Percentiles rank a stretch among this genome's conserved stretches.
Evolutionary conservation across 2,113 vertebrate species (phyloP).

Genomic region (Lepisosteus oculatus): DNA sequence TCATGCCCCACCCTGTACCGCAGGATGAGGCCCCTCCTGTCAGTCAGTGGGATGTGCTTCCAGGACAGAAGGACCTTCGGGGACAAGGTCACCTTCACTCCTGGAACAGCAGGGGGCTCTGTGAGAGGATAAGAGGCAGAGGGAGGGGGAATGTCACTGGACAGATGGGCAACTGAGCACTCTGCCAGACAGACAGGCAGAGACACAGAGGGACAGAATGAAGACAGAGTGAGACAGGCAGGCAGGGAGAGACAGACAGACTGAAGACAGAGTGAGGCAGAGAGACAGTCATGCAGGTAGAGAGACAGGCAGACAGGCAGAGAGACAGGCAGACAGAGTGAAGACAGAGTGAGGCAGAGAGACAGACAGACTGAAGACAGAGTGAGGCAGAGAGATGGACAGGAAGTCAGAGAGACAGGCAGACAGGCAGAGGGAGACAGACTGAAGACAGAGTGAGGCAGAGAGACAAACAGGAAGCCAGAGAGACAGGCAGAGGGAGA

Average conservation of each 20-base stretch:
- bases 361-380: too few relatives aligned
- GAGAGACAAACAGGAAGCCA: too few relatives aligned
- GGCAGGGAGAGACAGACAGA: neutral
- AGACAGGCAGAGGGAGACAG: neutral
- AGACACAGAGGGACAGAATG: neutral
- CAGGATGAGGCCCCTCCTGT: conserved; percentile 38
- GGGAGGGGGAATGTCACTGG: neutral
- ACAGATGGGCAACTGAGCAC: neutral
- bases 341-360: too few relatives aligned
- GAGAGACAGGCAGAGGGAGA: too few relatives aligned
- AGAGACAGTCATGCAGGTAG: neutral
- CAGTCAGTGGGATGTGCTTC: conserved; percentile 35
- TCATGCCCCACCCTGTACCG: conserved; percentile 46
- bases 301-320: neutral
- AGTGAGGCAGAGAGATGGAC: too few relatives aligned
- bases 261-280: neutral
- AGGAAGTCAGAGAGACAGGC: too few relatives aligned
- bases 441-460: too few relatives aligned
- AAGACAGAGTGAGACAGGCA: neutral
- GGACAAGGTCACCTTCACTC: conserved; percentile 31
- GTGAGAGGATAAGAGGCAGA: conserved; percentile 18
- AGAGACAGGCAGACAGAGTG: too few relatives aligned
- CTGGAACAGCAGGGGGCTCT: conserved; percentile 49
- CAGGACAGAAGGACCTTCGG: conserved; percentile 47
- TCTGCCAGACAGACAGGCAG: neutral